These are phyloP conservation scores for Glandiceps talaboti DNA, from an alignment of 53 echinoderm and acorn worm species.

Conservation along the genomic window DNA sequence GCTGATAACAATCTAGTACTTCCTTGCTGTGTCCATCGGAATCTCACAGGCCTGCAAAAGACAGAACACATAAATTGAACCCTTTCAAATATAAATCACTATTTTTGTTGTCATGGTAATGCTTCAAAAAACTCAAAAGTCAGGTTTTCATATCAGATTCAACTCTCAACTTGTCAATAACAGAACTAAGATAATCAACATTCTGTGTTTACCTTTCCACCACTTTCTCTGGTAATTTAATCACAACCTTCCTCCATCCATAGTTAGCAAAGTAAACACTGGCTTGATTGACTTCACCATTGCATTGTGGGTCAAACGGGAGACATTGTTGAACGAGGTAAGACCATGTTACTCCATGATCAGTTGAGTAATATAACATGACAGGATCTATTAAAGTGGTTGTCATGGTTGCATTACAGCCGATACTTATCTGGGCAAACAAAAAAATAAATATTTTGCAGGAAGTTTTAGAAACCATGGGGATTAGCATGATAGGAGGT, in stretches of 20 bases:
- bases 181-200: no score
- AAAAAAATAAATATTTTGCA: background rate
- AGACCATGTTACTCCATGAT: slow-evolving; percentile 76
- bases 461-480: background rate
- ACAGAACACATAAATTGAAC: no score
- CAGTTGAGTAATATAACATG: slow-evolving; percentile 53
- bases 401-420: slow-evolving; percentile 66
- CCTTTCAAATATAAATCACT: no score
- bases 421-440: slow-evolving; percentile 50
- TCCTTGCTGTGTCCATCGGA: slow-evolving; percentile 77
- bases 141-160: no score
- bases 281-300: slow-evolving; percentile 45
- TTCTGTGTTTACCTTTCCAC: slow-evolving; percentile 37
- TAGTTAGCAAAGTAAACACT: slow-evolving; percentile 34
- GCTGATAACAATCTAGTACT: background rate
- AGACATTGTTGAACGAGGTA: slow-evolving; percentile 48
- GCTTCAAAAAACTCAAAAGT: no score
- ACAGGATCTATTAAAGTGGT: slow-evolving; percentile 49
- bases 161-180: no score
- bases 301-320: slow-evolving; percentile 66
- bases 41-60: slow-evolving; percentile 33
- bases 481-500: background rate
- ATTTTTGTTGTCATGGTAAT: no score
- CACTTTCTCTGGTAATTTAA: slow-evolving; percentile 47
- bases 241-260: slow-evolving; percentile 64